These are phyloP conservation scores for Cacoxenus indagator DNA, from an alignment of 2,888 invertebrate genomes.

Conservation along the genomic window DNA sequence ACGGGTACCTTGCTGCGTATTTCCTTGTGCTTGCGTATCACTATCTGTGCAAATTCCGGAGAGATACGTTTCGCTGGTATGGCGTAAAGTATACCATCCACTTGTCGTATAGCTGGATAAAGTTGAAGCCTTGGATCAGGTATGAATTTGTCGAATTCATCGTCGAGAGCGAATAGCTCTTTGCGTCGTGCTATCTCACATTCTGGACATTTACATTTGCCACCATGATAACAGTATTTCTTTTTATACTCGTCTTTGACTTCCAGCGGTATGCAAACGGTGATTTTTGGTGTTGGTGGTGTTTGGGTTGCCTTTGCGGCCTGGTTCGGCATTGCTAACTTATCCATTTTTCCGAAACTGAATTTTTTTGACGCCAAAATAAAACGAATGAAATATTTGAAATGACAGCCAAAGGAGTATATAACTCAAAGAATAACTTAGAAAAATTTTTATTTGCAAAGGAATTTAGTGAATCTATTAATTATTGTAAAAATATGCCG, in stretches of 20 bases:
- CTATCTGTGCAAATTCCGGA: conserved; percentile 30
- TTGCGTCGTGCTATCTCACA: conserved; percentile 33
- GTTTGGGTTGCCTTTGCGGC: conserved; percentile 41
- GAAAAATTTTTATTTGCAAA: neutral
- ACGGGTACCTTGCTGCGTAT: conserved; percentile 32
- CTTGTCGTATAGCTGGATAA: conserved; percentile 42
- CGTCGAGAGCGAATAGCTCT: conserved; percentile 39
- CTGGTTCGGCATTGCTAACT: conserved; percentile 31
- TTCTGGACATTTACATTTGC: conserved; percentile 44
- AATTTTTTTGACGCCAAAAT: neutral
- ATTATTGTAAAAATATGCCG: conserved; percentile 7
- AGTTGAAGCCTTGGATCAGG: conserved; percentile 35
- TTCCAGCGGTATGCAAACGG: conserved; percentile 45
- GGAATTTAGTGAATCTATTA: neutral
- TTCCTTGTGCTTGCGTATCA: conserved; percentile 40
- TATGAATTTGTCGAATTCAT: conserved; percentile 36
- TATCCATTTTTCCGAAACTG: neutral
- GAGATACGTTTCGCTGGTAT: conserved; percentile 31
- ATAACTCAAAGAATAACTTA: neutral
- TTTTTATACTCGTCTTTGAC: conserved; percentile 49
- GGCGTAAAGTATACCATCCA: conserved; percentile 41
- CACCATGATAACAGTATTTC: conserved; percentile 53
- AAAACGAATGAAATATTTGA: too few species aligned
- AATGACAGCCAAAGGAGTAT: too few species aligned
- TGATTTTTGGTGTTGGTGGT: conserved; percentile 31